Conservation (phyloP, 2,113 vertebrate genomes). For the Falcunculus frontatus region DNA sequence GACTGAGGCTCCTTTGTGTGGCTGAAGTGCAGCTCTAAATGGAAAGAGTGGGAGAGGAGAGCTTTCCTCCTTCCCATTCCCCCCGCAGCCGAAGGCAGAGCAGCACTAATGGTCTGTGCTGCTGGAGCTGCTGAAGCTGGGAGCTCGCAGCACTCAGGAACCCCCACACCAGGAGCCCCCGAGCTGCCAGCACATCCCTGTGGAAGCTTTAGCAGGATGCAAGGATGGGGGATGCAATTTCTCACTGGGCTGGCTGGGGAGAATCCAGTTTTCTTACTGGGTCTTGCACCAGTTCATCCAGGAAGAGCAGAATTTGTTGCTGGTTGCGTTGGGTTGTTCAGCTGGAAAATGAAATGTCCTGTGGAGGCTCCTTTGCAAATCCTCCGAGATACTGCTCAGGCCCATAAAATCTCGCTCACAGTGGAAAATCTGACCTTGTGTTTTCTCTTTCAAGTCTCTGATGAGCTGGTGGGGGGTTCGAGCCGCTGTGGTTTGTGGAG, state of each 20-base stretch:
- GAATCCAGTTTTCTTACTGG: not conserved
- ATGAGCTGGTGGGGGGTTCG: not conserved
- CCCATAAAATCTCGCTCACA: fast-evolving
- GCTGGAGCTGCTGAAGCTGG: not conserved
- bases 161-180: not conserved
- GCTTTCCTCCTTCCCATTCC: not conserved
- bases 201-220: not conserved
- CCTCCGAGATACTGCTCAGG: not conserved
- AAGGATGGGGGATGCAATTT: not conserved
- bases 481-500: not conserved
- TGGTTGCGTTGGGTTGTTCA: not conserved
- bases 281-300: fast-evolving
- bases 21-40: not conserved
- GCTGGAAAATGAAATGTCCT: not conserved
- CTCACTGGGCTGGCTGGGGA: not conserved
- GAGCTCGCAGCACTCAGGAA: not conserved
- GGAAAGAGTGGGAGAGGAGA: not conserved
- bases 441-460: not conserved
- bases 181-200: not conserved
- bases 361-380: not conserved
- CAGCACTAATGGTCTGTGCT: not conserved
- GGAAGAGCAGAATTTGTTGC: not conserved
- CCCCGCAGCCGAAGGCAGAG: not conserved
- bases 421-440: not conserved
- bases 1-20: not conserved